A percentile compares a stretch with the other conserved stretches of the same genome.
Conservation (phyloP, 1,140 invertebrate genomes). For the Formica selysi region DNA sequence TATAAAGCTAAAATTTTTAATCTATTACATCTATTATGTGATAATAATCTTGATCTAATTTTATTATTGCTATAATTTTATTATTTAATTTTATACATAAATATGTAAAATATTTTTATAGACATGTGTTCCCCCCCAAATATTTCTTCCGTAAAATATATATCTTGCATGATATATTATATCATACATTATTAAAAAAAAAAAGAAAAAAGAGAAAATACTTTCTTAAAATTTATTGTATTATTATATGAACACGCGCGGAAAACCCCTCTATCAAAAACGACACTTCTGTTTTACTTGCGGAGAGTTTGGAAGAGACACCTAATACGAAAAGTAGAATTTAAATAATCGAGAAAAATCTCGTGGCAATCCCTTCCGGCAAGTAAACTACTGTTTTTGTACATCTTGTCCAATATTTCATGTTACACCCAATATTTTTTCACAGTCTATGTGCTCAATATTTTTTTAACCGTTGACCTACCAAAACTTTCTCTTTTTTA, state of each 20-base stretch:
- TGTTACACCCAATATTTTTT: conserved; percentile 24
- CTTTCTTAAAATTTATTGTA: neutral
- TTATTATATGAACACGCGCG: neutral
- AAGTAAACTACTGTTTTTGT: conserved; percentile 4
- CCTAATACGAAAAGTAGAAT: neutral
- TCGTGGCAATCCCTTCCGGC: neutral
- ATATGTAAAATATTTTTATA: too few relatives aligned
- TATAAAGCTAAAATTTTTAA: conserved; percentile 17
- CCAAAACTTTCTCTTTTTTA: neutral
- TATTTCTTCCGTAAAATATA: too few relatives aligned
- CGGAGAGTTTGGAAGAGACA: neutral
- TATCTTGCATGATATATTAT: too few relatives aligned
- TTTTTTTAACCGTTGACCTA: conserved; percentile 10
- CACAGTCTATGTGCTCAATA: too few relatives aligned
- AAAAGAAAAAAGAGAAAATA: too few relatives aligned
- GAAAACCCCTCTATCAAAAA: neutral
- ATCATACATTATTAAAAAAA: too few relatives aligned
- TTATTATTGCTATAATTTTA: too few relatives aligned
- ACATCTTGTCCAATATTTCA: conserved; percentile 36
- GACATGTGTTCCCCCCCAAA: too few relatives aligned
- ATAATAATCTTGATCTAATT: neutral
- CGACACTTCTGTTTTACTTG: neutral
- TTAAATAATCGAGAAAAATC: conserved; percentile 34
- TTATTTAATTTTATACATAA: too few relatives aligned
- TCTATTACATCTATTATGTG: neutral